Base-by-base conservation (phyloP, 2,888 invertebrate species). In the Tethea ocularis region DNA sequence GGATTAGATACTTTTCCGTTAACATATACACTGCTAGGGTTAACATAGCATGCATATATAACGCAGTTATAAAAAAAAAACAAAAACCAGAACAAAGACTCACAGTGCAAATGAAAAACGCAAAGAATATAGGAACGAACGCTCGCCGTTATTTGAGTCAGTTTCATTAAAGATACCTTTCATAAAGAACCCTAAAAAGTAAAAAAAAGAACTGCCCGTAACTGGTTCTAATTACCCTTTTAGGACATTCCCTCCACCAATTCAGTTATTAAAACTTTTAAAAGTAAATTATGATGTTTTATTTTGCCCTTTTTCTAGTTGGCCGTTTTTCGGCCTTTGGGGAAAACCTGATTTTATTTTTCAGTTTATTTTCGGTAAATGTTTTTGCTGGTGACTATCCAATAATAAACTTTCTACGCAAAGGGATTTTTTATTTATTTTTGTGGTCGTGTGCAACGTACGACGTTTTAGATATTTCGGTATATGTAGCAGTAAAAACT, bases 151-250 rank as follows among this genome's bases (percentile, higher is more conserved):
- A 29, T 26, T 26, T 3, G 33, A 33, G 13, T 46, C 46, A 20
- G 2, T 20, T 46, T 20, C 17, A 46, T 8, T 20, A 46, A 20
- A 46, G 20, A 3, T 20, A 46, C 46, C 46, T 20, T 20, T 46
- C 3, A 0, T 20, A 46, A 17, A 20, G 41, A 46, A 20, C 10
- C 46, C 10, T 46, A 46, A 46, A 20, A 46, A 10, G 17, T 46
- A 46, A 1, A 46, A 20, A 46, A 20, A 46, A 7, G 2, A 36
- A 46, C 20, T 46, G 20, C 8, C 46, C 46, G 1, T 6, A n/a
- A n/a, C n/a, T n/a, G n/a, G n/a, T n/a, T n/a, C n/a, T 46, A 46
- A 20, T 46, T 46, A 46, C n/a, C 38, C 38, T n/a, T 38, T 38
- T 38, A n/a, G 15, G n/a, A 38, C 38, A n/a, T 46, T 10, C 10